phyloP scores from a whole-genome alignment of 2,113 vertebrate genomes.

The Sebastes fasciatus region DNA sequence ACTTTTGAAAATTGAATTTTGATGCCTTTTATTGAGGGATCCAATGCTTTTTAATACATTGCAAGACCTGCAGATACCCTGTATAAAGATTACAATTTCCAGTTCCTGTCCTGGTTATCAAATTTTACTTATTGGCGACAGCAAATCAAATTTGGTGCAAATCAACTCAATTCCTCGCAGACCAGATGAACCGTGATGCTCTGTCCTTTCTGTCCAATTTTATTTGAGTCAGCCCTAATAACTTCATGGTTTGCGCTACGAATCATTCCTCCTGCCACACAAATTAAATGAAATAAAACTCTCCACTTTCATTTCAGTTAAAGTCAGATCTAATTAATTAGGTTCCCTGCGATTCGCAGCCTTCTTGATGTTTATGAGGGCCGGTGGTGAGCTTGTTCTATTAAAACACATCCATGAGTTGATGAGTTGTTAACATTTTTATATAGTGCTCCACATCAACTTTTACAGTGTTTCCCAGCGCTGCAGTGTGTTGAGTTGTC shows the following conservation, averaged over 20 bases:
- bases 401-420: constrained; percentile 24
- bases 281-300: constrained; percentile 25
- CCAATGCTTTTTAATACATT: background rate
- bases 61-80: background rate
- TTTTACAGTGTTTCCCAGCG: background rate
- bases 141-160: background rate
- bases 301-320: constrained; percentile 35
- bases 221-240: background rate
- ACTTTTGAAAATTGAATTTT: background rate
- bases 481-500: background rate
- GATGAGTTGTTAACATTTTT: constrained; percentile 19
- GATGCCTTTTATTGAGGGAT: background rate
- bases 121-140: background rate
- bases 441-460: constrained; percentile 1
- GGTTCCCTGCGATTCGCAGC: constrained; percentile 14
- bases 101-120: background rate
- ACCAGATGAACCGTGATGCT: background rate
- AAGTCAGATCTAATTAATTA: constrained; percentile 41
- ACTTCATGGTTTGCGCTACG: constrained; percentile 7
- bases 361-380: constrained; percentile 22
- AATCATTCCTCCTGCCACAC: background rate
- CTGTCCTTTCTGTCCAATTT: background rate
- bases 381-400: constrained; percentile 13
- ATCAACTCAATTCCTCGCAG: background rate
- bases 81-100: background rate